Base-by-base conservation (phyloP, 2,888 invertebrate species). In the Galerucella pusilla region DNA sequence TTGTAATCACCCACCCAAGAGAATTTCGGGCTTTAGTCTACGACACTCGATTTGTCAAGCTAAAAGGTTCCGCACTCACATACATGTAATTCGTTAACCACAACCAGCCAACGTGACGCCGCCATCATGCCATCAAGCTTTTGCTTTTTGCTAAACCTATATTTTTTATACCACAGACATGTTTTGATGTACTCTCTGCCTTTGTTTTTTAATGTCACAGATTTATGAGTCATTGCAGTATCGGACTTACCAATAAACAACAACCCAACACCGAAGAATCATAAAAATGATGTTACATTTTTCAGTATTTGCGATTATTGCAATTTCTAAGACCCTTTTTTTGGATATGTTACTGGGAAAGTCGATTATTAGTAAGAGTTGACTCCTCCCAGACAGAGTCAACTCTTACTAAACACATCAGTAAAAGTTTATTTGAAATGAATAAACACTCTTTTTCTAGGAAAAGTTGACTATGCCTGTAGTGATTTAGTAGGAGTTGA, bases 41-140 rank as follows among this genome's bases (percentile, higher is more conserved):
- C 83, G 86, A 85, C 85, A 84, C 82, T 82, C 87, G 86, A 87
- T 87, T 87, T 87, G 87, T 87, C 87, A 87, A 85, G 85, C 85
- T 86, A 86, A 87, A 87, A 87, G 86, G 87, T 87, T 87, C 86
- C 86, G 87, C 87, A 80, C 79, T 78, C 80, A 78, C 81, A 80
- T 80, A 83, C 83, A 87, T 88, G 87, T 85, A 86, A 87, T 86
- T 87, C 87, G 86, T 87, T 87, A 87, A 80, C 85, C 85, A 85
- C 85, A 85, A 85, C 84, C 87, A 86, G 86, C 87, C 87, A 86
- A 85, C 86, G 87, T 86, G 87, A 87, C 87, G 87, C 86, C 85
- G 84, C 84, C 83, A 84, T 84, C 81, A 81, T 85, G 84, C 83
- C 83, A 84, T 84, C 81, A 81, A 83, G 83, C 83, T 83, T 81